A percentile compares a stretch with the other conserved stretches of the same genome.
These are phyloP conservation scores for Flexamia atlantica DNA, from an alignment of 2,888 invertebrate genomes.

Conservation along the genomic window DNA sequence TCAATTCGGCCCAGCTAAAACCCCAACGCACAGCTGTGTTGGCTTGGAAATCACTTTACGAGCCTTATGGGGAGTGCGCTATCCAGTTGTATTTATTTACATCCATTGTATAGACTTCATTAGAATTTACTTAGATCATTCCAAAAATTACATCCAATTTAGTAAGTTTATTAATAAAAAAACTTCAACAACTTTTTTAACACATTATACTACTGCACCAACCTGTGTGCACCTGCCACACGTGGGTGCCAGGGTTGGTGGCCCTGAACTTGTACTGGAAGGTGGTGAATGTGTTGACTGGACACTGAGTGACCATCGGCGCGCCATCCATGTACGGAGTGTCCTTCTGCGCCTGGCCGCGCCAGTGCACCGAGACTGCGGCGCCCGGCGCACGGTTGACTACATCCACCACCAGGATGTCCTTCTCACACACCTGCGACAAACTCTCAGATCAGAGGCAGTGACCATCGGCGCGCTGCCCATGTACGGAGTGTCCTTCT, in stretches of 20 bases:
- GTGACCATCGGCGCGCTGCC: slow-evolving; percentile 75
- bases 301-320: slow-evolving; percentile 75
- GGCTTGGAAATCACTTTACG: no score
- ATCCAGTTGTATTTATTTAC: no score
- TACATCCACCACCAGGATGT: slow-evolving; percentile 76
- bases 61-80: no score
- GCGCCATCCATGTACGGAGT: slow-evolving; percentile 76
- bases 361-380: slow-evolving; percentile 77
- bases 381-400: slow-evolving; percentile 75
- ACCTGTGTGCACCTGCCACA: slow-evolving; percentile 74
- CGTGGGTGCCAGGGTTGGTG: slow-evolving; percentile 74
- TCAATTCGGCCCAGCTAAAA: no score
- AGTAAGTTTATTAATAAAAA: no score
- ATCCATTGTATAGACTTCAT: no score
- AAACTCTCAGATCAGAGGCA: no score
- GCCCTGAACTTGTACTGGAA: slow-evolving; percentile 75
- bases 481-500: slow-evolving; percentile 74
- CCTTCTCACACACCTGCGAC: slow-evolving; percentile 82
- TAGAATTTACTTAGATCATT: no score
- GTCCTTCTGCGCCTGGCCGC: slow-evolving; percentile 74
- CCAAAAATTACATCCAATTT: no score
- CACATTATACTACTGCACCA: no score
- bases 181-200: no score
- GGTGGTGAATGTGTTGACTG: slow-evolving; percentile 73
- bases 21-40: no score